These are phyloP conservation scores for Aphelocoma californica DNA, from an alignment of 2,797 vertebrate species.

Conservation along the genomic window DNA sequence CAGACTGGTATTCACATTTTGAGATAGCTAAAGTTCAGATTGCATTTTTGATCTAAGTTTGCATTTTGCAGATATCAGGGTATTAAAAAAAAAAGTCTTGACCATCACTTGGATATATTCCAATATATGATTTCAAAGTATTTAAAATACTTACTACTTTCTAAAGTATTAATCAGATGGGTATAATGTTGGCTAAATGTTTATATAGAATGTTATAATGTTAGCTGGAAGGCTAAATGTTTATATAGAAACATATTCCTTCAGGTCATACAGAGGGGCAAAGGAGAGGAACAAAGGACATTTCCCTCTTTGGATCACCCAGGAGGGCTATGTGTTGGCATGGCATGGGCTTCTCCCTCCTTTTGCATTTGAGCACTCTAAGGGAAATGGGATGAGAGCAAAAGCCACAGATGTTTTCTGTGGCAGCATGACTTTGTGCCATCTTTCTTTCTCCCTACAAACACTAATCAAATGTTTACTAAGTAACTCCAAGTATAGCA, in stretches of 20 bases:
- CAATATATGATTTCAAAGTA: background rate
- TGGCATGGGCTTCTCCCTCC: background rate
- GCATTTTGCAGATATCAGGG: background rate
- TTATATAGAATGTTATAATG: background rate
- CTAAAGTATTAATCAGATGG: background rate
- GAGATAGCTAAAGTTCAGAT: background rate
- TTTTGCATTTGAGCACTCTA: background rate
- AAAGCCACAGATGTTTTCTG: background rate
- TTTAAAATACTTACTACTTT: background rate
- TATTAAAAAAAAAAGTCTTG: background rate
- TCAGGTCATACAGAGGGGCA: background rate
- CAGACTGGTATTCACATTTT: background rate
- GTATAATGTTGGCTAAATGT: background rate
- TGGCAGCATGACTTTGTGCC: background rate
- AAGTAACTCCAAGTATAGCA: background rate
- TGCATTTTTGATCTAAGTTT: background rate
- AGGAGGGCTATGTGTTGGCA: background rate
- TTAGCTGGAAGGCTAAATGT: background rate
- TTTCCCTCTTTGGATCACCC: background rate
- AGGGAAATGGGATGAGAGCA: background rate
- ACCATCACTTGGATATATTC: background rate
- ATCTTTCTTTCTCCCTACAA: background rate
- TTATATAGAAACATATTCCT: background rate
- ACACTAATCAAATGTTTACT: background rate
- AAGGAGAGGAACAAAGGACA: background rate